Percentiles rank a stretch among this genome's conserved stretches.
Conservation (phyloP, 2,113 vertebrate species). For the Galemys pyrenaicus region DNA sequence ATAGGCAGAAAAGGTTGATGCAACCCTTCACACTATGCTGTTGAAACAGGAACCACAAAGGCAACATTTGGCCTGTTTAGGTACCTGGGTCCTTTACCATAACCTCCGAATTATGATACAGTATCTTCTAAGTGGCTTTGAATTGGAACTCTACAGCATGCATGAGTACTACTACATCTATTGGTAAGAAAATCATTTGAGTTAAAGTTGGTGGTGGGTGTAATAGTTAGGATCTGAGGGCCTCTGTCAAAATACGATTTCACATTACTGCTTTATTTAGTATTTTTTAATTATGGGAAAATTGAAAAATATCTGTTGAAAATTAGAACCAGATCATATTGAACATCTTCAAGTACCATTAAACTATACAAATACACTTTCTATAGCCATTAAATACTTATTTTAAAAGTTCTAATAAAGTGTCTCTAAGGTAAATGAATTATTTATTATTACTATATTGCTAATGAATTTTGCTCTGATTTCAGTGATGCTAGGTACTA, state of each 20-base stretch:
- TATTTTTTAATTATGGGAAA: conserved; percentile 30
- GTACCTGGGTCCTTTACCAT: conserved; percentile 99
- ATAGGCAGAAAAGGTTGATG: conserved; percentile 98
- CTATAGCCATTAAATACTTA: neutral
- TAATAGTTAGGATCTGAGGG: neutral
- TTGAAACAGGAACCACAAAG: conserved; percentile 98
- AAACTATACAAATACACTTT: neutral
- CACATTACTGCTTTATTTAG: neutral
- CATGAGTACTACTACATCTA: conserved; percentile 99
- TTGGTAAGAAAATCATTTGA: conserved; percentile 88
- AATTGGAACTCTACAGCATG: conserved; percentile 99
- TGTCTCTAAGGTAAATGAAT: neutral
- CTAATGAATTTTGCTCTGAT: neutral
- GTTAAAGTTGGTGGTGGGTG: neutral
- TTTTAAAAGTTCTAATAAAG: conserved; percentile 5
- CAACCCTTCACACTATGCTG: conserved; percentile 95
- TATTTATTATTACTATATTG: neutral
- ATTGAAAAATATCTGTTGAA: neutral
- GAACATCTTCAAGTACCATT: neutral
- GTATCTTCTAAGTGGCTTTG: conserved; percentile 98
- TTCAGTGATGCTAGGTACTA: neutral
- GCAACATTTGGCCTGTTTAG: conserved; percentile 97
- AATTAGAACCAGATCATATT: neutral
- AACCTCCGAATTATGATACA: conserved; percentile 99
- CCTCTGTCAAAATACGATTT: neutral